Evolutionary conservation across 1,140 invertebrate genomes (phyloP).

Genomic region (Ceratina japonica): DNA sequence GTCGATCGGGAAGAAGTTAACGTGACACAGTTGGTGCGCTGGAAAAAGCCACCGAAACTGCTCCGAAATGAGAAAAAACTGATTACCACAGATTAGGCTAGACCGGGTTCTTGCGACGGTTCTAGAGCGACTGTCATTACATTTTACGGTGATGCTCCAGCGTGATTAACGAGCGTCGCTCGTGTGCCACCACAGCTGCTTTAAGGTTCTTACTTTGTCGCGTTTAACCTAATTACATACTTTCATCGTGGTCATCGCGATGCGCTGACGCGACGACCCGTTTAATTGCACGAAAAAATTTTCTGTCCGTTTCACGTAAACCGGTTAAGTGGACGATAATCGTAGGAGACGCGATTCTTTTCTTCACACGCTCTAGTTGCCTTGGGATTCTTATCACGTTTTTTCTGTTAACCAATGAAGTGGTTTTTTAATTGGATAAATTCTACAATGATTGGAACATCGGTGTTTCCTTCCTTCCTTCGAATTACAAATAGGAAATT

Average conservation of each 20-base stretch:
- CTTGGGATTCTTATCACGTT: not conserved
- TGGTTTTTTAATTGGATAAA: not conserved
- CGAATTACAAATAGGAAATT: no score
- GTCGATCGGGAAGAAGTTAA: conserved; percentile 11
- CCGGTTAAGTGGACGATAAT: not conserved
- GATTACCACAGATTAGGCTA: conserved; percentile 47
- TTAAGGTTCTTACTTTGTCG: conserved; percentile 46
- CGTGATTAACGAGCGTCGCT: conserved; percentile 29
- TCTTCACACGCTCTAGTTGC: not conserved
- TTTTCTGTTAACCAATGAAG: no score
- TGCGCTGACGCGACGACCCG: conserved; percentile 9
- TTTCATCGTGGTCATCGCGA: conserved; percentile 3
- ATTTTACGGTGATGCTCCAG: conserved; percentile 12
- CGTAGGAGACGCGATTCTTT: not conserved
- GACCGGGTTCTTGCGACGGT: conserved; percentile 43
- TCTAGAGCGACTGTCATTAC: conserved; percentile 42
- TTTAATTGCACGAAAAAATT: conserved; percentile 27
- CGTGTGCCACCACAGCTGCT: conserved; percentile 14
- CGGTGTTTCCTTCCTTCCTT: no score
- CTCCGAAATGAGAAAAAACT: conserved; percentile 38
- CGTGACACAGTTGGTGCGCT: no score
- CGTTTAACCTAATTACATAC: conserved; percentile 57
- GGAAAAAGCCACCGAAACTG: conserved; percentile 11
- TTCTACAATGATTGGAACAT: not conserved
- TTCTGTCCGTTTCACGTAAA: not conserved